phyloP scores from a whole-genome alignment of 2,797 vertebrate species.

The Ficedula albicollis region DNA sequence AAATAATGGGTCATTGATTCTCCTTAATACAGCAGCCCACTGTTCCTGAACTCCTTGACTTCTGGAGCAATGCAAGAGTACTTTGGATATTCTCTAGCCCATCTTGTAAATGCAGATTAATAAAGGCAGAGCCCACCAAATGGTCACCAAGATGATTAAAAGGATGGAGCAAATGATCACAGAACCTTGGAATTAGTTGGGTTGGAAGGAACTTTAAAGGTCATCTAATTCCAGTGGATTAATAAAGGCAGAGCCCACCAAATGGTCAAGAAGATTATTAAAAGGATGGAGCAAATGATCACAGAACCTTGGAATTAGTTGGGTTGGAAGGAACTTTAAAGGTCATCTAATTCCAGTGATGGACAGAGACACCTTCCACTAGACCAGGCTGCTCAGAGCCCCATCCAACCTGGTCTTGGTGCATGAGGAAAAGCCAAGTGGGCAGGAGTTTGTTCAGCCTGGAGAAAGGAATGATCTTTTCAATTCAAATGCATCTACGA shows the following conservation, averaged over 20 bases:
- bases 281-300: too few relatives aligned
- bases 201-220: background rate
- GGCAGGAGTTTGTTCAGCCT: background rate
- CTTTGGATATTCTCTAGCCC: background rate
- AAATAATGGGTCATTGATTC: background rate
- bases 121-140: background rate
- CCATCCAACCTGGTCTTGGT: background rate
- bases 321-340: background rate
- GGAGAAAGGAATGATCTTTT: background rate
- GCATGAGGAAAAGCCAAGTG: background rate
- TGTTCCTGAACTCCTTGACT: background rate
- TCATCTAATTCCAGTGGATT: background rate
- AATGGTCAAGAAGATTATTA: too few relatives aligned
- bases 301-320: too few relatives aligned
- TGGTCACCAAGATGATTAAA: background rate
- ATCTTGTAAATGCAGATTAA: background rate
- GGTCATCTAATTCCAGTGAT: background rate
- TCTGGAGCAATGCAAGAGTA: background rate
- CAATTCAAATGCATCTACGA: background rate
- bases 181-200: background rate
- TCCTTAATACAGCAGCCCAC: background rate
- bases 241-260: too few relatives aligned
- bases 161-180: background rate
- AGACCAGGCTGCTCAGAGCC: background rate
- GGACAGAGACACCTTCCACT: background rate